Evolutionary conservation across 2,113 vertebrate genomes (phyloP), one percentile per base, ranked within the genome.

Genomic region (Grammomys dolichurus): DNA sequence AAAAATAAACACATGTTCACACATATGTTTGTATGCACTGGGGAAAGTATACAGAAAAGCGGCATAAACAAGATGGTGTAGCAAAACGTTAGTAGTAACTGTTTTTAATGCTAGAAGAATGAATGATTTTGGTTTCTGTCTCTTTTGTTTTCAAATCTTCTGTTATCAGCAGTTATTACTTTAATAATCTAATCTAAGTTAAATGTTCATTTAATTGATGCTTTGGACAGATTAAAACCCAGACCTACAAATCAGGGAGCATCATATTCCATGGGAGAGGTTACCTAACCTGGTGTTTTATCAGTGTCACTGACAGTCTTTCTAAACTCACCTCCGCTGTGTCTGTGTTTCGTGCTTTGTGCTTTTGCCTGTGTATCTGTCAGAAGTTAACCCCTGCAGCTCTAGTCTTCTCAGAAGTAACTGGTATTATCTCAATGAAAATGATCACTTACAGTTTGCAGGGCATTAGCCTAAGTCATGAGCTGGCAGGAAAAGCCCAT

Each of bases 111-210:
- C 40, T 65, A 65, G 73, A n/a, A n/a, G 13, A 70, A 95, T 46
- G 22, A 90, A 33, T 84, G 17, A 60, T 36, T 88, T 93, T 92
- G 40, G 80, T 70, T 80, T 88, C 22, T 73, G 24, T 54, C 24
- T 94, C 28, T 56, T 96, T 28, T 63, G 46, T 77, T 28, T 91
- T 95, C 10, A 24, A 22, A 36, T 91, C 65, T 76, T 89, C n/a
- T 40, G 17, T 67, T 77, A 87, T 10, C 4, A 85, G 58, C 51
- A 3, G 43, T 89, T 94, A 70, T 72, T 72, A 93, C 20, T 28
- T 95, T 95, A 54, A 60, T 82, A 76, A 72, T 69, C 20, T 89
- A 77, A 91, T 89, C n/a, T 76, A 70, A 90, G 72, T 81, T 76
- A 91, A 93, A 19, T 82, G 33, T n/a, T 87, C 28, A 28, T 76